phyloP scores from a whole-genome alignment of 2,113 vertebrate genomes.

The Siniperca chuatsi region DNA sequence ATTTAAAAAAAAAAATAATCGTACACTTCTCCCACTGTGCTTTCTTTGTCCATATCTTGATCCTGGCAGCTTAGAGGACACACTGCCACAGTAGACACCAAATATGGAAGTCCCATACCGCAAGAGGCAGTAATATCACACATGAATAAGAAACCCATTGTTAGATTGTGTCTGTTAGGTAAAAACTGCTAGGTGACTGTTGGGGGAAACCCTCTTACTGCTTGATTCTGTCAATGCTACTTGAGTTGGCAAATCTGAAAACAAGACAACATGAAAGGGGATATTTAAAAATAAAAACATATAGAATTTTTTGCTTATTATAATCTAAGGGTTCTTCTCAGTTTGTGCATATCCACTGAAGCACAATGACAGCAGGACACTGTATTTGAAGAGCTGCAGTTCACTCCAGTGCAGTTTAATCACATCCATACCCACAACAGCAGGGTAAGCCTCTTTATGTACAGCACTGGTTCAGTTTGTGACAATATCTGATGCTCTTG shows the following conservation, averaged over 20 bases:
- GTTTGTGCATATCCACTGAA: background rate
- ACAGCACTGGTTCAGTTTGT: constrained; percentile 1
- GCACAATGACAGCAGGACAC: background rate
- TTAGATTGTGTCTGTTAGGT: background rate
- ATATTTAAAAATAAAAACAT: background rate
- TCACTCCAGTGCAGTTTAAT: background rate
- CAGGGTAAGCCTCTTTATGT: background rate
- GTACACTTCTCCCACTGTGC: background rate
- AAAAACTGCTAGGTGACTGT: background rate
- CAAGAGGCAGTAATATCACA: background rate
- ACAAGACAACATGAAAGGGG: background rate
- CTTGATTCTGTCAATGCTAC: background rate
- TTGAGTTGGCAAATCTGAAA: background rate
- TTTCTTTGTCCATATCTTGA: background rate
- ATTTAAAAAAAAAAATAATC: background rate
- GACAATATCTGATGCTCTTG: constrained; percentile 17
- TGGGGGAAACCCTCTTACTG: no score
- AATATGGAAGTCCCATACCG: background rate
- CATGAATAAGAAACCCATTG: background rate
- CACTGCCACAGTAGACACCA: background rate
- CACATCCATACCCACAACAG: background rate
- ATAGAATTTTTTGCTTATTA: background rate
- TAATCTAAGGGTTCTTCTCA: background rate
- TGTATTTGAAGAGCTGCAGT: background rate
- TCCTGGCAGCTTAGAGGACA: background rate